Base-by-base conservation (phyloP, 2,888 invertebrate species). In the Tetheella fluctuosa region DNA sequence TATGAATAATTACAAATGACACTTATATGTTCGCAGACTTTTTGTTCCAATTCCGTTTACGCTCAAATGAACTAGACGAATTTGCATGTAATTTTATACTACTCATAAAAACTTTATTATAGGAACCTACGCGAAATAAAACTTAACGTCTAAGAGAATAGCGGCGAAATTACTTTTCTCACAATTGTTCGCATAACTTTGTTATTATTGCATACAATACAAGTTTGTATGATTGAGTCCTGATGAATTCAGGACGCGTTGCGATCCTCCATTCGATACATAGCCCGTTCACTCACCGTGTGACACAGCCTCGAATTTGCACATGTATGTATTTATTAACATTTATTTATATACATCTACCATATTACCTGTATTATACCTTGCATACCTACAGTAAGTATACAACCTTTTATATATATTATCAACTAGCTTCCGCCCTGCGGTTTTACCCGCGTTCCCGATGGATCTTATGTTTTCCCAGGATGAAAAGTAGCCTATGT, bases 251-350 rank as follows among this genome's bases (percentile, higher is more conserved):
- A 48, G 20, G 48, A 48, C 48, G 20, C 48, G 20, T 20, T 17
- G 48, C 20, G 17, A 62, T 70, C 67, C 30, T 58, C 65, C 69
- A 74, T 69, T 74, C 81, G 78, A 74, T 65, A 67, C 68, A n/a
- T 48, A 48, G 77, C 69, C 75, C 81, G 86, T 85, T 83, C 85
- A 86, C 82, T 87, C 84, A 84, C 81, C 79, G 83, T 81, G 83
- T 82, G 89, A 88, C 89, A 86, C 84, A 80, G 78, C 80, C 82
- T 81, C 79, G 80, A 81, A 73, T 74, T 34, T 1, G 34, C 34
- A 34, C 13, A 30, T 8, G 66, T 78, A 69, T 67, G 60, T 77
- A 70, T 77, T 68, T 76, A 74, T 78, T 61, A 58, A 57, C 60
- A 48, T 59, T 54, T 54, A 34, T 34, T 34, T 34, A 34, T 12